Conservation (phyloP, 2,113 vertebrate species). For the Ibidorhyncha struthersii region DNA sequence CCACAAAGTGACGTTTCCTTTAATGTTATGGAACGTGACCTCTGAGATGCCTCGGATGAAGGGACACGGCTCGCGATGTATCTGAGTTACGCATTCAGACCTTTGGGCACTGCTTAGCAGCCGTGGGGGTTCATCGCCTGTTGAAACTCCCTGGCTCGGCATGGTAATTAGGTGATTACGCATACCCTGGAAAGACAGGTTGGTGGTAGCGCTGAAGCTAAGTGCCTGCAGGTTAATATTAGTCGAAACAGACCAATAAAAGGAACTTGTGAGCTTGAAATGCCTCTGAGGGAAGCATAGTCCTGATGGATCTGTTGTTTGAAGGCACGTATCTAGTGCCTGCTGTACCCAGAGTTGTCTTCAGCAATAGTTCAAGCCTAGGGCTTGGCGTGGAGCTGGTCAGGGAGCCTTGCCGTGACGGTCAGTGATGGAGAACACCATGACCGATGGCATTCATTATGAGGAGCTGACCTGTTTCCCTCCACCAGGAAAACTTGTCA, state of each 20-base stretch:
- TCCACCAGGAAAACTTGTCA: not conserved
- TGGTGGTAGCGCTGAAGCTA: not conserved
- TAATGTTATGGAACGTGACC: rapidly evolving
- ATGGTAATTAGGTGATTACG: not conserved
- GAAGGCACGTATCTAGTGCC: not conserved
- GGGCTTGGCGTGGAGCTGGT: not conserved
- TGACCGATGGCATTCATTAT: not conserved
- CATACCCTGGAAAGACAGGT: not conserved
- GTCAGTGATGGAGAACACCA: not conserved
- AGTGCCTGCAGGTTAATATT: not conserved
- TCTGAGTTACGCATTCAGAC: not conserved
- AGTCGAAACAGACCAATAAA: not conserved
- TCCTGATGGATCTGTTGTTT: not conserved
- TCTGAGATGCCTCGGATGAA: not conserved
- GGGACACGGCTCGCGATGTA: not conserved
- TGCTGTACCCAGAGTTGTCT: not conserved
- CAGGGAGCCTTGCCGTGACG: not conserved
- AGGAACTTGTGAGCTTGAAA: not conserved
- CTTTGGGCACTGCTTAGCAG: not conserved
- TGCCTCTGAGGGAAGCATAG: not conserved
- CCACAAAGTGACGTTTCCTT: not conserved
- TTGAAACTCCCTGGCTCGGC: not conserved
- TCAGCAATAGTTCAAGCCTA: not conserved
- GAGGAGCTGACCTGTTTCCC: not conserved
- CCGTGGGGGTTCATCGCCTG: not conserved